These are phyloP conservation scores for Micronisus gabar DNA, from an alignment of 2,113 vertebrate genomes.

Conservation along the genomic window DNA sequence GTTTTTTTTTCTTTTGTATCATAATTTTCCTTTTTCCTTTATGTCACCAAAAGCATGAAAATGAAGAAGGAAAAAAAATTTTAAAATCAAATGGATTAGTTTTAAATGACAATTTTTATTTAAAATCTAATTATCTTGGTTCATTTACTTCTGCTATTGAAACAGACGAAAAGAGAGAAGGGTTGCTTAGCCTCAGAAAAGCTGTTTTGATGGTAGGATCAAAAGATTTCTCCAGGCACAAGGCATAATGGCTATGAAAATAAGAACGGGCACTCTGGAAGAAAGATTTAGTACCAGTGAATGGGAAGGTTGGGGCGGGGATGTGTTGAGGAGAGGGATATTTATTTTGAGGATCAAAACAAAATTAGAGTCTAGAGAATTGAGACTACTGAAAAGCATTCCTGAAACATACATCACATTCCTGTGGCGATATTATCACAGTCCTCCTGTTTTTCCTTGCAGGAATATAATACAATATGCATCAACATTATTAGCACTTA, in stretches of 20 bases:
- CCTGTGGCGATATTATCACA: background rate
- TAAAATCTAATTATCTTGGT: slow-evolving; percentile 17
- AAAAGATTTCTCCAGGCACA: background rate
- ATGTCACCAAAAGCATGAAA: background rate
- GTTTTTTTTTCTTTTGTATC: background rate
- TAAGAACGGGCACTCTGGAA: background rate
- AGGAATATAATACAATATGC: background rate
- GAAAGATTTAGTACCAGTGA: background rate
- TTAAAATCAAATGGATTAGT: background rate
- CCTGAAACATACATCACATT: slow-evolving; percentile 1
- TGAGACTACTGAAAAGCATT: background rate
- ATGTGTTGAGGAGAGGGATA: background rate
- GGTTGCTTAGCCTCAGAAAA: slow-evolving; percentile 2
- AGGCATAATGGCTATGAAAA: background rate
- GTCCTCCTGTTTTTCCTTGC: background rate
- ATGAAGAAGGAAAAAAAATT: background rate
- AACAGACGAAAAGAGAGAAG: slow-evolving; percentile 32
- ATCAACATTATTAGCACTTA: background rate
- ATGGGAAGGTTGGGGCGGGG: background rate
- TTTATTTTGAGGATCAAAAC: slow-evolving; percentile 31
- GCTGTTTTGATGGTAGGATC: slow-evolving; percentile 23
- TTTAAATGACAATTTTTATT: slow-evolving; percentile 12
- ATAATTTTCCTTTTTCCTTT: background rate
- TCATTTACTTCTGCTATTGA: slow-evolving; percentile 21
- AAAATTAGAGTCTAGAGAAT: slow-evolving; percentile 18